Base-by-base conservation (phyloP, 2,113 vertebrate species). In the Sorex araneus region DNA sequence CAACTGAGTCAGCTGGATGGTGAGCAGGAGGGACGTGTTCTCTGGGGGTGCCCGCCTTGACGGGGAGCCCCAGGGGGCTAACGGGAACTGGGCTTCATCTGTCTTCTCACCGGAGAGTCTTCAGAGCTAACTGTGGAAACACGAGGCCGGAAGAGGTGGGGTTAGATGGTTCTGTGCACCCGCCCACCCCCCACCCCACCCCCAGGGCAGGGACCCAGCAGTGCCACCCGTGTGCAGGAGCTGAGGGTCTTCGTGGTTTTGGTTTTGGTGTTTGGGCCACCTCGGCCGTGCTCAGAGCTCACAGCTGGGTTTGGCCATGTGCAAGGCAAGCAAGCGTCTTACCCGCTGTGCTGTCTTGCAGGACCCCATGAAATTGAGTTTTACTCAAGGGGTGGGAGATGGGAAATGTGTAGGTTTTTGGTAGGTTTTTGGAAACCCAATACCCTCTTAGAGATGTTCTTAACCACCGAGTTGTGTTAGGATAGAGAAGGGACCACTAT, bases 81-180 rank as follows among this genome's bases (percentile, higher is more conserved):
- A 69, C 6, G 2, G 96, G 92, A 40, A 47, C 81, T 85, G 95
- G 95, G 98, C 98, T 98, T 97, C 91, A 98, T 97, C 0, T 96
- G 97, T 96, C 98, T 98, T 98, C 98, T 98, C 94, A 99, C 95
- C 84, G 97, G 97, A 94, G 98, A 95, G 50, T 98, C 98, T 97
- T 98, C 98, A 89, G 98, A 92, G 79, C 97, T 97, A 96, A 95
- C 99, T 99, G 98, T 54, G 95, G 96, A 80, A 93, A 96, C 21
- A 94, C 0, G 6, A 28, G 5, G 57, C 16, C 18, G 30, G 80
- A 43, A 21, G 13, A 19, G 36, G 50, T 27, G 45, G 16, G 11
- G 16, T 25, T 28, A 40, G 45, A 74, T 86, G 15, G 2, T 66
- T 3, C 0, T 27, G 8, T 54, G 8, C 63, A 21, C 6, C 19